These are phyloP conservation scores for Plumapathes pennacea DNA, from an alignment of 92 coral and sea anemone genomes.

Conservation along the genomic window DNA sequence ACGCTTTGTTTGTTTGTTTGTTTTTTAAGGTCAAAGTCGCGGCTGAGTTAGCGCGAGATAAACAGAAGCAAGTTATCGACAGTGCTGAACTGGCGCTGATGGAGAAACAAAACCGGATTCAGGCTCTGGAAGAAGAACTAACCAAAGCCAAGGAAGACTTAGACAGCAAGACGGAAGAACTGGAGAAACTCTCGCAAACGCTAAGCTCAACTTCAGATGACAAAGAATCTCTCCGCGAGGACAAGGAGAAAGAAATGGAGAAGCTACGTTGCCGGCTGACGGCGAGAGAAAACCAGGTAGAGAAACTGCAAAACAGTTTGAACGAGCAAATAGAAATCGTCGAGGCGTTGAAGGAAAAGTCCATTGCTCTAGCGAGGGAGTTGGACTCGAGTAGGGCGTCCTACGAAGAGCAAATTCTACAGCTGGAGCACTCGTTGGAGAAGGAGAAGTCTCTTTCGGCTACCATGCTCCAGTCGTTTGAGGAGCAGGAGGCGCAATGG, in stretches of 20 bases:
- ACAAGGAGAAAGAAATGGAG: conserved; percentile 44
- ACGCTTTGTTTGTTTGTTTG: too few species aligned
- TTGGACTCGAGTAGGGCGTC: conserved; percentile 35
- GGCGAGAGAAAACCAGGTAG: conserved; percentile 28
- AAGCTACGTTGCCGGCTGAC: conserved; percentile 26
- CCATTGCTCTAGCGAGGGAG: conserved; percentile 31
- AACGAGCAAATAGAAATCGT: conserved; percentile 53
- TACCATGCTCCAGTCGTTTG: conserved; percentile 52
- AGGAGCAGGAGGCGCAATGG: conserved; percentile 66
- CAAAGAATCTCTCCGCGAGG: conserved; percentile 2
- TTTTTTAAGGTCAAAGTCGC: too few species aligned
- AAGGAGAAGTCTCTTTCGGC: conserved; percentile 52
- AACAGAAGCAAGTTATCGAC: too few species aligned
- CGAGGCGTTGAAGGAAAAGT: conserved; percentile 31
- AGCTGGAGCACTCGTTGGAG: conserved; percentile 42
- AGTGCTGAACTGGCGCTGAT: too few species aligned
- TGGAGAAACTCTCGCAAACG: too few species aligned
- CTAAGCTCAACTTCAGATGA: too few species aligned
- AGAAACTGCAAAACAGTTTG: conserved; percentile 45
- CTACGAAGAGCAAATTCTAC: conserved; percentile 59
- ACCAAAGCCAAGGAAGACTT: too few species aligned
- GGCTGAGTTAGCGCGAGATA: too few species aligned
- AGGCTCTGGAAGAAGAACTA: too few species aligned
- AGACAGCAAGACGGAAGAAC: too few species aligned
- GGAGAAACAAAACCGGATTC: too few species aligned